Base-by-base conservation (phyloP, 2,888 invertebrate species). In the Pyrrhosoma nymphula region DNA sequence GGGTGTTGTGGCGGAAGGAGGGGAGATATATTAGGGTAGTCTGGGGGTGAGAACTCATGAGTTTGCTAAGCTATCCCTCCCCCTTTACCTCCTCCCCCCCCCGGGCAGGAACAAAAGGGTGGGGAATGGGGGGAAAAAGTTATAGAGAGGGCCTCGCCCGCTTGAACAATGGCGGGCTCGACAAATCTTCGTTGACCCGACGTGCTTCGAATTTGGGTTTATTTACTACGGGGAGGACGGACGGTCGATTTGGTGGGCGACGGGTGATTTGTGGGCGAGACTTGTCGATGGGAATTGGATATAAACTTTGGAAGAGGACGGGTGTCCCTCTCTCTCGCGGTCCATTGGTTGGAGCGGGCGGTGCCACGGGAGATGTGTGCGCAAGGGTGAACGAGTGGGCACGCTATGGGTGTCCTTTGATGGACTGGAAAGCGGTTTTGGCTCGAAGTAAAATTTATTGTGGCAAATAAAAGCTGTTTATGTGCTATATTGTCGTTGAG, bases 181-280 rank as follows among this genome's bases (percentile, higher is more conserved):
- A 93, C 93, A 93, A 93, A 93, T 93, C 93, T 93, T 93, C 93
- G 39, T 93, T 63, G 93, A 69, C 93, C 63, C 63, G 93, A 93
- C 93, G 93, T 93, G 93, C 63, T 93, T 93, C 93, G 93, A 93
- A 93, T 93, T 47, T 69, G 75, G 39, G 47, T 75, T 93, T 93
- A 93, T 93, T 93, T 93, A 93, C 93, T 93, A 63, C 69, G 47
- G 69, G 93, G 69, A 12, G 35, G 39, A 20, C 23, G 69, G 69
- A 47, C 47, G 69, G 93, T 69, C 69, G 47, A 69, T 93, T 63
- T 63, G 93, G 20, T 16, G 93, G 23, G 39, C 26, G 93, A 16
- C 20, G 69, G 75, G 35, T 39, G 93, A 90, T 93, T 93, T 93
- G 93, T 47, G 75, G 26, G 30, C 56, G 90, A 90, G 56, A 39